Base-by-base conservation (phyloP, 2,888 invertebrate genomes). In the Drosophila setosimentum region DNA sequence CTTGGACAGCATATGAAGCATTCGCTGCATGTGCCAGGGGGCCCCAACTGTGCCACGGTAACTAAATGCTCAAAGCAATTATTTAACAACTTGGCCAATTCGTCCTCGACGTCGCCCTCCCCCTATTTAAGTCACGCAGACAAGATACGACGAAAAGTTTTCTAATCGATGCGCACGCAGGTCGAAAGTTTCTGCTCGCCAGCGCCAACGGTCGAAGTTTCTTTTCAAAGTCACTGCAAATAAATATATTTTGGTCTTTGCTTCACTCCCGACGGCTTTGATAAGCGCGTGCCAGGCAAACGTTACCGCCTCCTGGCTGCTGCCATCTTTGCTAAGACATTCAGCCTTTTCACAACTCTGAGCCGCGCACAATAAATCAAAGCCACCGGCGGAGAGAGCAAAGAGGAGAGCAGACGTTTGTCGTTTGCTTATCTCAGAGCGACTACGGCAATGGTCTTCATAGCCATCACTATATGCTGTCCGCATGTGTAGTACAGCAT, bases 151-250 rank as follows among this genome's bases (percentile, higher is more conserved):
- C 83, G 70, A 64, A 86, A 87, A 87, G 76, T 89, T 87, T 87
- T 87, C 87, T 87, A 87, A 87, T 87, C 87, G 87, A 87, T 87
- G 89, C 76, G 83, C 83, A 85, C 76, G 75, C 82, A 87, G 87
- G 82, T 89, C 87, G 85, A 87, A 87, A 85, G 83, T 87, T 87
- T 85, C 60, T 54, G 63, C 66, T 51, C 64, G 58, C 51, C 72
- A 59, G 65, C 60, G 61, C 75, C 78, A 69, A 68, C 68, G 73
- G 85, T 76, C 88, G 58, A 89, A 89, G 73, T 87, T 87, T 87
- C 82, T 87, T 85, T 87, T 87, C 89, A 87, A 87, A 87, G 87
- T 89, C 89, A 89, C 78, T 80, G 89, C 79, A 89, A 87, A 87
- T 89, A 87, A 89, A 87, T 87, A 89, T 80, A 89, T 87, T 87